These are phyloP conservation scores for Morus bassanus DNA, from an alignment of 2,797 vertebrate genomes.

Conservation along the genomic window DNA sequence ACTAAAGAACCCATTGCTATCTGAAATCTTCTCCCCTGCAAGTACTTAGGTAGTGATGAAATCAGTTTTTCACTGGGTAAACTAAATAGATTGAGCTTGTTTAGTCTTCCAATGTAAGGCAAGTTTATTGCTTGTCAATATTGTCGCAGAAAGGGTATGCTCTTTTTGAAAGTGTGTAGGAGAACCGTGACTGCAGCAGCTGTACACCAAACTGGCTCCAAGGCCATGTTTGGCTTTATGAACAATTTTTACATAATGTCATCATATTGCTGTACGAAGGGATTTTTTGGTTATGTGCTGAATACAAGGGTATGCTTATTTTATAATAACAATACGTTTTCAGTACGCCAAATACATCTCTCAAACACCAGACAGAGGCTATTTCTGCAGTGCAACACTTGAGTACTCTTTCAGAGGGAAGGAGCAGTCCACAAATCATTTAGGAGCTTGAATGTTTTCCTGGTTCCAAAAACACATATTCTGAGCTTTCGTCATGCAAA, in stretches of 20 bases:
- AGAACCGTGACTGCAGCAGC: not conserved
- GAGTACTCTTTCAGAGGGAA: not conserved
- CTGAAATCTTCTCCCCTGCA: not conserved
- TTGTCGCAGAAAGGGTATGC: not conserved
- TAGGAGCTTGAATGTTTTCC: not conserved
- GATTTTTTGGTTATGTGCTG: not conserved
- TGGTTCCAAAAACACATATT: fast-evolving
- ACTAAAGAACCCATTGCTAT: not conserved
- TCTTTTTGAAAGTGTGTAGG: fast-evolving
- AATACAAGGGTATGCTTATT: not conserved
- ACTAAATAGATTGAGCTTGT: not conserved
- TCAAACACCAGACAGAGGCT: not conserved
- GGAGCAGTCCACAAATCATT: too few species aligned
- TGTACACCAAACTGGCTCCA: not conserved
- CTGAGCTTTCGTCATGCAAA: not conserved
- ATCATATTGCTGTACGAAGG: too few species aligned
- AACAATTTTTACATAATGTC: not conserved
- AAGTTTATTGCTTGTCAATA: not conserved
- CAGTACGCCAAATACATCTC: not conserved
- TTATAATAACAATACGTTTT: not conserved
- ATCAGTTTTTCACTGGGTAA: not conserved
- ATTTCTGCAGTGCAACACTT: not conserved
- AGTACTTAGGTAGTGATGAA: not conserved
- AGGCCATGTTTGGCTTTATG: fast-evolving
- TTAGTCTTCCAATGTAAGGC: not conserved